Evolutionary conservation across 1,140 invertebrate species (phyloP).

Genomic region (Bradynema listronoti): DNA sequence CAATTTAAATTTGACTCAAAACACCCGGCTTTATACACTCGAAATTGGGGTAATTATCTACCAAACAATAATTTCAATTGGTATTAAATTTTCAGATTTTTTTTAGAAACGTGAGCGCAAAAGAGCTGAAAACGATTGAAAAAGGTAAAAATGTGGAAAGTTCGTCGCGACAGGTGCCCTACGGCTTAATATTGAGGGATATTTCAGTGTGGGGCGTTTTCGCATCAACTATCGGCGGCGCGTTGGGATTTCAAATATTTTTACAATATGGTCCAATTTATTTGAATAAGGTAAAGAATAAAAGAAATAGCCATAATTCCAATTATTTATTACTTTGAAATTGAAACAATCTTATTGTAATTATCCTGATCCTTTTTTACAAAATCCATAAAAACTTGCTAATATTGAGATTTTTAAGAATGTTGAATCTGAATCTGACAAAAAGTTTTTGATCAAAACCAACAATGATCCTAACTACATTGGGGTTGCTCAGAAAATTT

Average conservation of each 20-base stretch:
- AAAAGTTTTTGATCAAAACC: too few relatives aligned
- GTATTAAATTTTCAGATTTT: background rate
- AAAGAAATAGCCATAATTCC: too few relatives aligned
- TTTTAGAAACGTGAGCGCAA: conserved; percentile 8
- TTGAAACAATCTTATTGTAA: background rate
- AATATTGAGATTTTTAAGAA: too few relatives aligned
- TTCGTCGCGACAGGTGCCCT: background rate
- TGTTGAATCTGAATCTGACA: too few relatives aligned
- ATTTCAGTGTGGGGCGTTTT: conserved; percentile 24
- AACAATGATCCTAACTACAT: too few relatives aligned
- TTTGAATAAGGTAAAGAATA: conserved; percentile 46
- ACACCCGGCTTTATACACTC: too few relatives aligned
- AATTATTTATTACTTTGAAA: background rate
- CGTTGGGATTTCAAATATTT: conserved; percentile 41
- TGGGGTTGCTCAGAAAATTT: too few relatives aligned
- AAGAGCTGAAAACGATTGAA: conserved; percentile 2
- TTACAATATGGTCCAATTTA: conserved; percentile 51
- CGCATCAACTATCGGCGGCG: conserved; percentile 16
- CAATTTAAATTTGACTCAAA: too few relatives aligned
- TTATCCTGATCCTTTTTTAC: background rate
- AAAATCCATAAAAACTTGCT: background rate
- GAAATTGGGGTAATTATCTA: too few relatives aligned
- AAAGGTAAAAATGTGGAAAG: background rate
- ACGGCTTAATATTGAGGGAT: background rate
- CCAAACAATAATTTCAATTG: too few relatives aligned